phyloP scores from a whole-genome alignment of 2,888 invertebrate genomes.

The Microplitis deprimator region DNA sequence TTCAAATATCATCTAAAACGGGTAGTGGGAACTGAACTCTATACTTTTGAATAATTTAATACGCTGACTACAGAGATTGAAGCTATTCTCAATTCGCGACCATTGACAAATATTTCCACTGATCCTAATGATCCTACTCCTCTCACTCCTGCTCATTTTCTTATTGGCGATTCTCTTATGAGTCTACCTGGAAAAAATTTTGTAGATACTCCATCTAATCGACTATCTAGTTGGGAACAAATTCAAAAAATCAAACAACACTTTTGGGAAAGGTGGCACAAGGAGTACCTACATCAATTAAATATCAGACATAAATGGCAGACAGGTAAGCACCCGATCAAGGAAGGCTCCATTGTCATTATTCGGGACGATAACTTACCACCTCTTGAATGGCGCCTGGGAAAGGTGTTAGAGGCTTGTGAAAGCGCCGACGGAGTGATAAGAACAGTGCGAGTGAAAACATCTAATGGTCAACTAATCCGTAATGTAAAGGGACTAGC shows the following conservation, averaged over 20 bases:
- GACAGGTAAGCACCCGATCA: not conserved
- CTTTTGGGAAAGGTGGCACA: slow-evolving; percentile 47
- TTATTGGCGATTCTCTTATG: slow-evolving; percentile 48
- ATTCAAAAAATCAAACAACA: slow-evolving; percentile 46
- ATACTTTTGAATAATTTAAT: slow-evolving; percentile 20
- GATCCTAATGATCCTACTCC: slow-evolving; percentile 45
- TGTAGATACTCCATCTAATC: slow-evolving; percentile 31
- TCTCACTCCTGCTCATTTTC: slow-evolving; percentile 46
- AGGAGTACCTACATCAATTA: slow-evolving; percentile 47
- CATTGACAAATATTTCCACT: slow-evolving; percentile 45
- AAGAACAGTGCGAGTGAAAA: slow-evolving; percentile 17
- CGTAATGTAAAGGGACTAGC: slow-evolving; percentile 36
- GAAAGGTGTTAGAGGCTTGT: slow-evolving; percentile 29
- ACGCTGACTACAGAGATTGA: slow-evolving; percentile 27
- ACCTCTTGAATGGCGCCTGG: slow-evolving; percentile 38
- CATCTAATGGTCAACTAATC: slow-evolving; percentile 11
- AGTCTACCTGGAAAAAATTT: slow-evolving; percentile 41
- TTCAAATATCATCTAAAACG: slow-evolving; percentile 10
- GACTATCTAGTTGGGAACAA: slow-evolving; percentile 48
- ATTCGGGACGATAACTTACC: slow-evolving; percentile 35
- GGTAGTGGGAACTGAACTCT: not conserved
- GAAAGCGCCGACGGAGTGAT: slow-evolving; percentile 31
- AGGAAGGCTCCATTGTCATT: slow-evolving; percentile 34
- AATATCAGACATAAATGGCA: slow-evolving; percentile 46
- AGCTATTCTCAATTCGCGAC: slow-evolving; percentile 48